Conservation (phyloP, 2,797 vertebrate genomes). For the Amblyraja radiata region DNA sequence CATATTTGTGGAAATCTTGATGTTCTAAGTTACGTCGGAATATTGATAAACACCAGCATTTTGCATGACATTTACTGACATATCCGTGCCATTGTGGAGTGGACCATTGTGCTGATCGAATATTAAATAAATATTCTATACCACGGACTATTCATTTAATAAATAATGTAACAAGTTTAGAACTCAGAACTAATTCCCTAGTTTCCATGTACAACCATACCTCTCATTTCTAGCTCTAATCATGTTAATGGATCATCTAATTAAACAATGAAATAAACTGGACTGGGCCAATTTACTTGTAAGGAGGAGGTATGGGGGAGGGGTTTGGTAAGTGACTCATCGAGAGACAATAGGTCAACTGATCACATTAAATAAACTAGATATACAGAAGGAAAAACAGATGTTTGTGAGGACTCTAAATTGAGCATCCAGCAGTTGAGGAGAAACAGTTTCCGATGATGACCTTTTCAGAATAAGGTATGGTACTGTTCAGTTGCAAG, state of each 20-base stretch:
- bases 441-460: background rate
- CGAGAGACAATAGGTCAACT: background rate
- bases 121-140: no score
- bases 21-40: no score
- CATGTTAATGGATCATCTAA: background rate
- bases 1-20: no score
- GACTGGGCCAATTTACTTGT: background rate
- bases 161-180: background rate
- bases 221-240: background rate
- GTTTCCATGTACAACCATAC: background rate
- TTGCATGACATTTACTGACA: no score
- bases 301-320: background rate
- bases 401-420: background rate
- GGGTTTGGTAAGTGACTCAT: background rate
- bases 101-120: no score
- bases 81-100: no score
- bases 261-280: background rate
- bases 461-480: background rate
- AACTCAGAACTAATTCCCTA: background rate
- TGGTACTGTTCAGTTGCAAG: background rate
- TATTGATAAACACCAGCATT: no score
- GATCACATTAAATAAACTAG: slow-evolving; percentile 20
- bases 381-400: background rate
- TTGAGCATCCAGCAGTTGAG: background rate
- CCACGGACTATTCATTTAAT: background rate